Evolutionary conservation across 2,797 vertebrate species (phyloP).

Genomic region (Eospalax fontanierii): DNA sequence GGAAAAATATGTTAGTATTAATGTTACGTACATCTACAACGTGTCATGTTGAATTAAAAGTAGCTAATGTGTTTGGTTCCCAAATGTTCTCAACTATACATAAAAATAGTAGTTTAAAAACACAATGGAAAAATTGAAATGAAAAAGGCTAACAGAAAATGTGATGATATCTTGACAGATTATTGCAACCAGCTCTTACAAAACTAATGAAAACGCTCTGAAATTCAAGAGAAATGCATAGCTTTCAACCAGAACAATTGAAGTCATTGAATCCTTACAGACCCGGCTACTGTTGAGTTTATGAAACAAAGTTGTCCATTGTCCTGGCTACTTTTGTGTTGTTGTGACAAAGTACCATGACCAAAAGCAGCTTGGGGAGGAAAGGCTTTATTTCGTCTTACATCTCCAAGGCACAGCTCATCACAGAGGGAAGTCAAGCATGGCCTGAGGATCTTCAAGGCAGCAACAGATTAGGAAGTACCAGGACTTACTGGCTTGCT

Average conservation of each 20-base stretch:
- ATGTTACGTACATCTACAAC: conserved; percentile 78
- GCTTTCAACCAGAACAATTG: background rate
- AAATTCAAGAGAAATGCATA: conserved; percentile 60
- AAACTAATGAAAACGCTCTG: conserved; percentile 57
- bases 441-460: too few relatives aligned
- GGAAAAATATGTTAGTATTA: conserved; percentile 72
- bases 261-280: background rate
- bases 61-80: conserved; percentile 73
- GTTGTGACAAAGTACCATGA: too few relatives aligned
- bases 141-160: conserved; percentile 58
- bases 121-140: conserved; percentile 65
- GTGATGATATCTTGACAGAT: conserved; percentile 69
- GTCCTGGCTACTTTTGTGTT: too few relatives aligned
- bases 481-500: too few relatives aligned
- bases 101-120: conserved; percentile 77
- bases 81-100: conserved; percentile 55
- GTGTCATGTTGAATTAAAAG: conserved; percentile 75
- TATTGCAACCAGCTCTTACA: conserved; percentile 23
- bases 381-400: too few relatives aligned
- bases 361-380: too few relatives aligned
- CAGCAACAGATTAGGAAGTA: too few relatives aligned
- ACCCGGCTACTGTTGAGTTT: background rate
- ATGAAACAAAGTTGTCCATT: conserved; percentile 34
- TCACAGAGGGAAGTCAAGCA: too few relatives aligned
- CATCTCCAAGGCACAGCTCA: too few relatives aligned